These are phyloP conservation scores for Labeo rohita DNA, from an alignment of 2,113 vertebrate genomes.

Conservation along the genomic window DNA sequence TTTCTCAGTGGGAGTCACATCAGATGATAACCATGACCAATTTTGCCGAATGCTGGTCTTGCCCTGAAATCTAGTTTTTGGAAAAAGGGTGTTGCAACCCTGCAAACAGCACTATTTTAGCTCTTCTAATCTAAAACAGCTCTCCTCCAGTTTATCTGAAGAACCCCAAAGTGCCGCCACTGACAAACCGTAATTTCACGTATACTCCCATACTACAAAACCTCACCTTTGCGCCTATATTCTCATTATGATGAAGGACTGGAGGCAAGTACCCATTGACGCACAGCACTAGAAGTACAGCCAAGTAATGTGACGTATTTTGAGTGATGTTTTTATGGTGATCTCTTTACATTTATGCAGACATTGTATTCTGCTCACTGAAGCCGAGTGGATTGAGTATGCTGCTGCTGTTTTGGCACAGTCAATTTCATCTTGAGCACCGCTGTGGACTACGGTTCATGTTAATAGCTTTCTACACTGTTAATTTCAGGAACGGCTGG, in stretches of 20 bases:
- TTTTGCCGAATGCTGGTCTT: not conserved
- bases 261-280: not conserved
- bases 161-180: not conserved
- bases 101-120: not conserved
- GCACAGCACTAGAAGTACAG: not conserved
- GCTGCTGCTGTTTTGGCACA: slow-evolving; percentile 34
- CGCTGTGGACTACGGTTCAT: not conserved
- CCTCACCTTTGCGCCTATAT: too few species aligned
- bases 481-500: slow-evolving; percentile 44
- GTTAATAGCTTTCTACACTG: slow-evolving; percentile 38
- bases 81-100: not conserved
- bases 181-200: not conserved
- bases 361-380: not conserved
- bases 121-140: not conserved
- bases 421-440: slow-evolving; percentile 23
- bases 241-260: not conserved
- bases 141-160: not conserved
- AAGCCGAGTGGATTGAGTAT: not conserved
- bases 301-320: slow-evolving; percentile 6
- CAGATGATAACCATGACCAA: not conserved
- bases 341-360: slow-evolving; percentile 5
- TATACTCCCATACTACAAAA: not conserved
- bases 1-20: not conserved
- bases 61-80: not conserved
- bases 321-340: not conserved